Conservation (phyloP, 92 coral and sea anemone genomes). For the Parazoanthus swiftii region DNA sequence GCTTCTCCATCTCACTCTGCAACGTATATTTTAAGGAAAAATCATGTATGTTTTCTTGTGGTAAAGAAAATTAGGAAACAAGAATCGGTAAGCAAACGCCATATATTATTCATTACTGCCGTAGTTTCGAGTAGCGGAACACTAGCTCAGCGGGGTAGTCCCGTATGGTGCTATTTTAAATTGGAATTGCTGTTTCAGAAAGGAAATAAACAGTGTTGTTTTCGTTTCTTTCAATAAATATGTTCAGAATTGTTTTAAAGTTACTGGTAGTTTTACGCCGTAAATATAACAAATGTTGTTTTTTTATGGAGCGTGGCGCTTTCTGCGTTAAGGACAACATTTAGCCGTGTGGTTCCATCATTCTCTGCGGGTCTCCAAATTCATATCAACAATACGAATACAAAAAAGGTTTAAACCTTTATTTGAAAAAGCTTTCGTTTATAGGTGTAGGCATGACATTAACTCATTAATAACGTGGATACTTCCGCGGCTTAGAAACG, state of each 20-base stretch:
- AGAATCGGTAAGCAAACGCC: background rate
- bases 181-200: background rate
- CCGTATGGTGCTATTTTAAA: background rate
- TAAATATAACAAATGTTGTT: background rate
- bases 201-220: background rate
- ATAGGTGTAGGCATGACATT: background rate
- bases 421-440: background rate
- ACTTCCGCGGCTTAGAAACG: background rate
- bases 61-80: background rate
- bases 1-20: background rate
- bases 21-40: too few relatives aligned
- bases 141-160: background rate
- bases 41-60: background rate
- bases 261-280: background rate
- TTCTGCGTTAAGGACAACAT: background rate
- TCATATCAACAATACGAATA: background rate
- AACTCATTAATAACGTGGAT: background rate
- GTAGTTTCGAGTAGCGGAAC: background rate
- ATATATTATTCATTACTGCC: background rate
- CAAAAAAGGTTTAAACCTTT: background rate
- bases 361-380: background rate
- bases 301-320: background rate
- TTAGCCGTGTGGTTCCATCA: background rate
- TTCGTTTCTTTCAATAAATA: background rate
- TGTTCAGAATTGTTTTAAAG: background rate